A percentile compares a stretch with the other conserved stretches of the same genome.
Evolutionary conservation across 2,797 vertebrate species (phyloP).

Genomic region (Malurus leucopterus): DNA sequence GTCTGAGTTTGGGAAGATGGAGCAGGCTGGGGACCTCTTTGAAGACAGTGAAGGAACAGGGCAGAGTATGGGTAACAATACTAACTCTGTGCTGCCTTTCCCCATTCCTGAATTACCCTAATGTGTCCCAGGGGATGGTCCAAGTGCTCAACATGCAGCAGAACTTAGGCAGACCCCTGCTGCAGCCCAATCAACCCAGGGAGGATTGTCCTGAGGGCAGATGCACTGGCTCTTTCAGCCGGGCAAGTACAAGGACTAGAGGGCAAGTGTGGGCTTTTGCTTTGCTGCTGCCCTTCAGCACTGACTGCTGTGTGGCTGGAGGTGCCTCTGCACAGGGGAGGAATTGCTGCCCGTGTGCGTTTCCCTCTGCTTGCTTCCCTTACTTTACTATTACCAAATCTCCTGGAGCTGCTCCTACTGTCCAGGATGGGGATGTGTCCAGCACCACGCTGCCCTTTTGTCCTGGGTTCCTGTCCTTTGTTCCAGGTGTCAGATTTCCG

Average conservation of each 20-base stretch:
- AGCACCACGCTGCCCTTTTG: rapidly evolving
- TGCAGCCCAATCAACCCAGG: background rate
- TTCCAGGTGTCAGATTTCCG: constrained; percentile 83
- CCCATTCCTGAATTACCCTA: background rate
- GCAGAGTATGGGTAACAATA: background rate
- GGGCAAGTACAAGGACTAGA: background rate
- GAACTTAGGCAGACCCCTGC: background rate
- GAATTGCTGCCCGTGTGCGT: background rate
- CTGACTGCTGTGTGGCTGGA: background rate
- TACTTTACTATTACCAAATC: background rate
- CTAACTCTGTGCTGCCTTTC: background rate
- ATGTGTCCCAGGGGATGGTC: no score
- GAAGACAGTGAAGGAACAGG: background rate
- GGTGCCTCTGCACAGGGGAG: background rate
- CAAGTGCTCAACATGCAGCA: background rate
- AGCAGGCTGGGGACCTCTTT: background rate
- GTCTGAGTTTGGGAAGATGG: background rate
- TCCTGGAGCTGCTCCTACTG: background rate
- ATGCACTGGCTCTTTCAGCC: background rate
- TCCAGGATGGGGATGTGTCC: no score
- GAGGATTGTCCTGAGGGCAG: background rate
- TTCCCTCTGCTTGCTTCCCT: background rate
- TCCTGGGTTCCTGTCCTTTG: background rate
- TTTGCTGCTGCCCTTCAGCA: background rate
- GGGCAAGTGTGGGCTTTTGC: background rate